Evolutionary conservation across 2,888 invertebrate species (phyloP), one percentile per base, ranked within the genome.

Genomic region (Drosophila mimetica): DNA sequence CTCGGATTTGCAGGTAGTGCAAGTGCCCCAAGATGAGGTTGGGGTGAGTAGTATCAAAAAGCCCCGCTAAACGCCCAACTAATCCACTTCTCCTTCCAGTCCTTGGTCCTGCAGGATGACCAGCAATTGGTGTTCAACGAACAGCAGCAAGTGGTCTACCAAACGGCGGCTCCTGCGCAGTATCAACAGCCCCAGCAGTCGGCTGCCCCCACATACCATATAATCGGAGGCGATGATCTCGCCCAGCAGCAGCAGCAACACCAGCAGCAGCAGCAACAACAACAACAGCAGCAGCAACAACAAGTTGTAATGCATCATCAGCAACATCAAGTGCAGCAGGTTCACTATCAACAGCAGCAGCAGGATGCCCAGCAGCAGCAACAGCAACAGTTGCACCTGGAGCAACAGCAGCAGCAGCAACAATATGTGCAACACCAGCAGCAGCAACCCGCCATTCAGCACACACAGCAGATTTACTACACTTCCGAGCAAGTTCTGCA

Each of bases 1-100:
- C 90, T 93, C 94, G 72, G 94, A 94, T 88, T 78, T 92, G 57
- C 92, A 92, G 75, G 89, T 91, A 2, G 89, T 92, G 34, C 89
- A 90, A 73, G 88, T 91, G 44, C 89, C 89, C 20, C 87, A 89
- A 63, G 90, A 91, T 39, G 91, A 91, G 72, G 89, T 90, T 42
- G 81, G 88, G 65, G 90, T 90, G 80, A 90, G 90, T 75, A 70
- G 14, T 55, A 32, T 28, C n/a, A 14, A n/a, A 3, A 28, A 25
- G 0, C 9, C 7, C 13, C 4, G 0, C 0, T 22, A 16, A n/a
- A 2, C 6, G 0, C 2, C 1, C 1, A 7, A 2, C 8, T 13
- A 1, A 22, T 32, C 14, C 0, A 0, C 13, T 6, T 1, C 4
- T 2, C 2, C 6, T 48, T 57, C 6, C 66, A 88, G 77, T 83